Percentiles rank a stretch among this genome's conserved stretches.
phyloP scores from a whole-genome alignment of 1,140 invertebrate genomes.

The Ooceraea biroi region DNA sequence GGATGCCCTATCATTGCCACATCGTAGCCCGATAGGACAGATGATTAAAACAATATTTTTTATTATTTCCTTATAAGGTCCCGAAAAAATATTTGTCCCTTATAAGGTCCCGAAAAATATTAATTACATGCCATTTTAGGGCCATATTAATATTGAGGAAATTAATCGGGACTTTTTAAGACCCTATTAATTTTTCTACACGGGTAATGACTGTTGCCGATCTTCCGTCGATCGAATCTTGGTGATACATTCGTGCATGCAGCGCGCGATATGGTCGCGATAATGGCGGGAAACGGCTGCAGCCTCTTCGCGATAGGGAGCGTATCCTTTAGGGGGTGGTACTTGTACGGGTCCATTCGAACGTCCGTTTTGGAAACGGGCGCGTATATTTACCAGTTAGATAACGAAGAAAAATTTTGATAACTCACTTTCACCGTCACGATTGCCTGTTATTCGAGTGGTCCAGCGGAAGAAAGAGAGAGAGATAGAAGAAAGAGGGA shows the following conservation, averaged over 20 bases:
- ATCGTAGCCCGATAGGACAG: no score
- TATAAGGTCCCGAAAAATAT: no score
- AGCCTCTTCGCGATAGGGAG: background rate
- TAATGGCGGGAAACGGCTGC: background rate
- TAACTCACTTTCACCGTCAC: background rate
- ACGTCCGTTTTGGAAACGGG: background rate
- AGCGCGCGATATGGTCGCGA: background rate
- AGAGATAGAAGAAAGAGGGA: background rate
- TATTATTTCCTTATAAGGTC: no score
- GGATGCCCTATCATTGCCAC: no score
- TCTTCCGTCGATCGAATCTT: no score
- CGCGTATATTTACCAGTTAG: background rate
- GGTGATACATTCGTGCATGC: background rate
- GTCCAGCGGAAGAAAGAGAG: background rate
- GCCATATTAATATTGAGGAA: no score
- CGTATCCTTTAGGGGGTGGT: background rate
- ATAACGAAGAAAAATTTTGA: slow-evolving; percentile 11
- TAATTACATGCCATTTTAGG: no score
- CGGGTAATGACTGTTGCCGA: no score
- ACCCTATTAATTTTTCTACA: no score
- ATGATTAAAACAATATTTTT: no score
- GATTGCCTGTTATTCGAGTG: background rate
- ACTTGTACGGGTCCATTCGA: background rate
- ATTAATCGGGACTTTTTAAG: no score
- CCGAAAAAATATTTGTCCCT: no score